These are phyloP conservation scores for Drosophila chauvacae DNA, from an alignment of 1,140 invertebrate species.

Conservation along the genomic window DNA sequence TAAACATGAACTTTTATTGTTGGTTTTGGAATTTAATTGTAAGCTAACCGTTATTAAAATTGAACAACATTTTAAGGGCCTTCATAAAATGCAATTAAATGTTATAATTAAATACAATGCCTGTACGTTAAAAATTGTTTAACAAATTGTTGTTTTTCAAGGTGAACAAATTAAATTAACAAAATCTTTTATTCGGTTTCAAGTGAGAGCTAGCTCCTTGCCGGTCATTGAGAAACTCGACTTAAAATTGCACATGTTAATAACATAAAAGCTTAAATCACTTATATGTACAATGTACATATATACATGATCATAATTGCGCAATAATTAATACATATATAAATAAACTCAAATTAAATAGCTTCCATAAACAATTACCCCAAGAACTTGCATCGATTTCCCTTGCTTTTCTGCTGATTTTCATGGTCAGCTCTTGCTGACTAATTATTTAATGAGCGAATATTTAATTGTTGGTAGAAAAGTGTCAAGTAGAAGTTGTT, in stretches of 20 bases:
- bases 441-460: slow-evolving; percentile 44
- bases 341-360: slow-evolving; percentile 1
- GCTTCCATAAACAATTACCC: slow-evolving; percentile 24
- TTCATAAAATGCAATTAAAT: neutral
- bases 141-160: neutral
- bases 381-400: slow-evolving; percentile 27
- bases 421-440: slow-evolving; percentile 62
- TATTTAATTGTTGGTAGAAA: slow-evolving; percentile 43
- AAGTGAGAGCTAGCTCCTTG: too few relatives aligned
- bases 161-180: too few relatives aligned
- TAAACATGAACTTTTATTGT: neutral
- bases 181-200: too few relatives aligned
- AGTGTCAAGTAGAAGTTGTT: slow-evolving; percentile 30
- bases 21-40: slow-evolving; percentile 2
- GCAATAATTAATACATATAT: neutral
- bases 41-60: neutral
- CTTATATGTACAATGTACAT: too few relatives aligned
- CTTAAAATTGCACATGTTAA: neutral
- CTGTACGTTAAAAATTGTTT: neutral
- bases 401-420: slow-evolving; percentile 41
- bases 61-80: slow-evolving; percentile 1
- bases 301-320: neutral
- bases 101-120: neutral
- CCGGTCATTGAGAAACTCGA: too few relatives aligned
- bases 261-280: neutral